Base-by-base conservation (phyloP, 2,888 invertebrate species). In the Aromia moschata region DNA sequence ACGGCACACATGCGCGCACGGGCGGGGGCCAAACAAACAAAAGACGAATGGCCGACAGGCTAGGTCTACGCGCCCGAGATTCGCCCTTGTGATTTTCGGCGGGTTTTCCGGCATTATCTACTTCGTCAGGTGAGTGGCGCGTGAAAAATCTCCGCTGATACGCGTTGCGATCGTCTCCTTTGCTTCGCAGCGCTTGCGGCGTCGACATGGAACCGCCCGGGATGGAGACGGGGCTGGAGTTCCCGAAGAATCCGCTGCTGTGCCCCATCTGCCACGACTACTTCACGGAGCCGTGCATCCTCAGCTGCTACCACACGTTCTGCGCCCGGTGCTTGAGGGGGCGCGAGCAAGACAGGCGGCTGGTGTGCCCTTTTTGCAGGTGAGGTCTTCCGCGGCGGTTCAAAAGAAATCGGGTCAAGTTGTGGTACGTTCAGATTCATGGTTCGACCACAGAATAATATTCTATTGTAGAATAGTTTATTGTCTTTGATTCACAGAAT, bases 261-360 rank as follows among this genome's bases (percentile, higher is more conserved):
- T 89, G 89, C 74, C 85, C 85, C 59, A 81, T 89, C 67, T 89
- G 89, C 74, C 86, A 87, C 71, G 87, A 88, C 74, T 88, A 88
- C 70, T 89, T 85, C 75, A 84, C 83, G 53, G 89, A 89, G 69
- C 89, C 90, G 1, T 87, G 89, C 69, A 84, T 89, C 47, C 80
- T 90, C 41, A 83, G 83, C 62, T 90, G 90, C 76, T 89, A 86
- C 75, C 90, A 90, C 76, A 88, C 88, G 41, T 89, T 89, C 78
- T 90, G 90, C 79, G 83, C 86, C 18, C 81, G 85, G 58, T 90
- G 90, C 77, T 77, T 90, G 60, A 83, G 85, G 45, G 87, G 86
- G 38, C 81, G 86, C 61, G 84, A 85, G 61, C 82, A 84, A 51
- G 88, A 89, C 71, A 83, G 85, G 51, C 85, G 86, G 70, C 78